Conservation (phyloP, 2,113 vertebrate species). For the Halcyon senegalensis region DNA sequence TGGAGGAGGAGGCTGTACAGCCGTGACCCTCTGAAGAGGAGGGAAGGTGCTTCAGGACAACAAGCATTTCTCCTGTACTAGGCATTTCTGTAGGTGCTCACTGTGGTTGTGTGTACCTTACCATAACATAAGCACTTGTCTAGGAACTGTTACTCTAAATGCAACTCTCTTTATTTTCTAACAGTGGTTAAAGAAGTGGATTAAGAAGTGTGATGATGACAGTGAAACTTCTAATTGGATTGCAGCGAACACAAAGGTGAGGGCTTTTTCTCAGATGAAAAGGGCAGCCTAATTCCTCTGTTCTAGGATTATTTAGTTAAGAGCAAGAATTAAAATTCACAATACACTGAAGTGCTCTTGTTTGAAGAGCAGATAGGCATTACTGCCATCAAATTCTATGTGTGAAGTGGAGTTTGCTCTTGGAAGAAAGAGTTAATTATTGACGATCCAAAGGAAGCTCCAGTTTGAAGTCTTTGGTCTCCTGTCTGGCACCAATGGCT, state of each 20-base stretch:
- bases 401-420: background rate
- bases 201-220: constrained; percentile 99
- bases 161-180: background rate
- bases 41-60: background rate
- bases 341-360: background rate
- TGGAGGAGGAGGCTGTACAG: background rate
- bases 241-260: constrained; percentile 98
- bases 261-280: background rate
- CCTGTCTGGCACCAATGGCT: background rate
- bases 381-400: background rate
- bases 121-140: background rate
- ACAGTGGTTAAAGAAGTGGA: constrained; percentile 99
- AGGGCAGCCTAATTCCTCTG: background rate
- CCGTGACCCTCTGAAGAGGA: background rate
- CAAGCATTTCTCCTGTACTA: background rate
- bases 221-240: constrained; percentile 99
- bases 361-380: background rate
- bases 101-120: background rate
- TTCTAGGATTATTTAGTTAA: background rate
- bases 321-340: background rate
- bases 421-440: background rate
- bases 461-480: background rate
- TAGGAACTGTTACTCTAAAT: background rate
- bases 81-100: background rate
- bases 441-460: background rate